Percentiles rank a stretch among this genome's conserved stretches.
Conservation (phyloP, 1,140 invertebrate genomes). For the Platorchestia sp. region DNA sequence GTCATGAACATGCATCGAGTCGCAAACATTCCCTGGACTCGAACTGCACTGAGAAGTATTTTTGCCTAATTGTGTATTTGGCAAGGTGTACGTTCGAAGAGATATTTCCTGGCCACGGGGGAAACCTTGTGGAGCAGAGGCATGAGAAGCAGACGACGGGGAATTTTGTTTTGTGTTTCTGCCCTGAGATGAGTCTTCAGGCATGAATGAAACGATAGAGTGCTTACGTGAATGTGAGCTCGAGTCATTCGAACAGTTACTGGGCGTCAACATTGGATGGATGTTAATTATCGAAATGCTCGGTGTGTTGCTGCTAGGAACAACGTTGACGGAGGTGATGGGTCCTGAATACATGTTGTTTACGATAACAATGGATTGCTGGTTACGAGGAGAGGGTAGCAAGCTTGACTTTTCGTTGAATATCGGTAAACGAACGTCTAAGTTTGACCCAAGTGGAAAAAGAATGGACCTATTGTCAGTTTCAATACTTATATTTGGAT, state of each 20-base stretch:
- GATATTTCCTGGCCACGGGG: not conserved
- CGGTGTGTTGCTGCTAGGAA: not conserved
- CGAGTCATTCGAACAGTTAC: not conserved
- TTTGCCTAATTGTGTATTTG: not conserved
- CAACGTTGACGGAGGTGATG: slow-evolving; percentile 13
- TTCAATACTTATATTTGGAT: not conserved
- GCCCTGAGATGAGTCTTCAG: not conserved
- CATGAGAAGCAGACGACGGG: not conserved
- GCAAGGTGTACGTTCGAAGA: not conserved
- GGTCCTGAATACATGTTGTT: slow-evolving; percentile 43
- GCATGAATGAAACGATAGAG: slow-evolving; percentile 12
- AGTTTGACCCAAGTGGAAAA: slow-evolving; percentile 9
- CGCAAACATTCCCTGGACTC: not conserved
- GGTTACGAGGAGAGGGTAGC: not conserved
- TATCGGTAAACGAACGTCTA: slow-evolving; percentile 41
- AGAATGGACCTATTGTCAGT: slow-evolving; percentile 11
- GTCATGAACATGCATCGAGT: not conserved
- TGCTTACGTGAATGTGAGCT: not conserved
- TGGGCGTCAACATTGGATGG: not conserved
- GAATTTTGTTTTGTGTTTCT: not conserved
- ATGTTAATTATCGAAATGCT: slow-evolving; percentile 41
- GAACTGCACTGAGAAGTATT: not conserved
- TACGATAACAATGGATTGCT: slow-evolving; percentile 25
- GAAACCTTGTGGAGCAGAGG: not conserved
- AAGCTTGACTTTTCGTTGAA: not conserved